These are phyloP conservation scores for Corythornis madagascariensis DNA, from an alignment of 2,113 vertebrate species.

Conservation along the genomic window DNA sequence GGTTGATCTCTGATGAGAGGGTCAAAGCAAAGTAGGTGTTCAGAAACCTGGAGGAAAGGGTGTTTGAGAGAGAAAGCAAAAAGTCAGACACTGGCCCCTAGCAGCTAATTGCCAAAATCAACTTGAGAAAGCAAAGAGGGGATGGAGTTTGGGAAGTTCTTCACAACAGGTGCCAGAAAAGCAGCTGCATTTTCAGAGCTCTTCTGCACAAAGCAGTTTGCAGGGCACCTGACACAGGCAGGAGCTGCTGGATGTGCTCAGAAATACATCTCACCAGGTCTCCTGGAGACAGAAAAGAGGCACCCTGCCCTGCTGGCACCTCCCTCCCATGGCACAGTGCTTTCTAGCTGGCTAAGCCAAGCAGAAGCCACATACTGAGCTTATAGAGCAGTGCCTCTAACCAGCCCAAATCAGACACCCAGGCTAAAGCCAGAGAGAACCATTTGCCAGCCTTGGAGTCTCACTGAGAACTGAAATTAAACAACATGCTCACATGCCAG, in stretches of 20 bases:
- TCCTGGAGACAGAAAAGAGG: background rate
- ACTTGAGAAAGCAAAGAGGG: background rate
- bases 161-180: background rate
- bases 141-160: background rate
- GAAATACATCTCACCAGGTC: background rate
- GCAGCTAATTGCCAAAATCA: background rate
- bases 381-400: background rate
- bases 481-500: background rate
- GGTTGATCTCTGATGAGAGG: background rate
- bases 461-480: constrained; percentile 29
- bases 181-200: background rate
- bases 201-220: background rate
- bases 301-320: background rate
- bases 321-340: background rate
- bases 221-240: background rate
- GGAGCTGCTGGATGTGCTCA: background rate
- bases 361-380: background rate
- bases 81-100: background rate
- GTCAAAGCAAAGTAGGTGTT: background rate
- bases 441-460: background rate
- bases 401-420: background rate
- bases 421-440: background rate
- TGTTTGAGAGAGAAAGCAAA: background rate
- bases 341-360: constrained; percentile 5
- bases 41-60: background rate